Evolutionary conservation across 64 coral and sea anemone species (phyloP), one percentile per base, ranked within the genome.

Genomic region (Pachyseris speciosa): DNA sequence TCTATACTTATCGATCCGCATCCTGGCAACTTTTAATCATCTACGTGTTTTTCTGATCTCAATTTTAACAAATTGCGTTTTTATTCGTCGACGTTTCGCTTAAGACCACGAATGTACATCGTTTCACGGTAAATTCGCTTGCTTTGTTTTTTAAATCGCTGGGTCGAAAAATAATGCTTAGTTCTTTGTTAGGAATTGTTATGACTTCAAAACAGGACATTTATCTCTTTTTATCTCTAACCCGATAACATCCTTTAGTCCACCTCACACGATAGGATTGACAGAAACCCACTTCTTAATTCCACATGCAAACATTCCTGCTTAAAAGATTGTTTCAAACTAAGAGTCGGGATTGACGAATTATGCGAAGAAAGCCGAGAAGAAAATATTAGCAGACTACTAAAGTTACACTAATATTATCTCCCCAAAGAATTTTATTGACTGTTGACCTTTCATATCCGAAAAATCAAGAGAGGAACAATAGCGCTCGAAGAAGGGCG

Each of bases 21-120:
- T 9, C 77, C 27, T 59, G n/a, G 77, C 52, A 80, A 60, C 77
- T 60, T 59, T 30, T 78, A 34, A 34, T 33, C 64, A 19, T 29
- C 7, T 2, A 67, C 26, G 30, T 71, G 17, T 22, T 41, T 57
- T n/a, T 37, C 0, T 2, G 25, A 19, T 28, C 24, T 64, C 24
- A 25, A 28, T 25, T 5, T 19, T 20, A 25, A 64, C 22, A 64
- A 59, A 59, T 47, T 38, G 9, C 3, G 10, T 27, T 27, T 45
- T 33, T 15, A 45, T 49, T 47, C 15, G 47, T 37, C 48, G 31
- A 15, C 30, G 3, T 79, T n/a, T 57, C 29, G 29, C 26, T 43
- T 73, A 7, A 9, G n/a, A n/a, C n/a, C n/a, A 32, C 17, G 28
- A 73, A 73, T 11, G 0, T 9, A 57, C 15, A 13, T 57, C 22